Conservation (phyloP, 2,888 invertebrate genomes). For the Amphiduros pacificus region DNA sequence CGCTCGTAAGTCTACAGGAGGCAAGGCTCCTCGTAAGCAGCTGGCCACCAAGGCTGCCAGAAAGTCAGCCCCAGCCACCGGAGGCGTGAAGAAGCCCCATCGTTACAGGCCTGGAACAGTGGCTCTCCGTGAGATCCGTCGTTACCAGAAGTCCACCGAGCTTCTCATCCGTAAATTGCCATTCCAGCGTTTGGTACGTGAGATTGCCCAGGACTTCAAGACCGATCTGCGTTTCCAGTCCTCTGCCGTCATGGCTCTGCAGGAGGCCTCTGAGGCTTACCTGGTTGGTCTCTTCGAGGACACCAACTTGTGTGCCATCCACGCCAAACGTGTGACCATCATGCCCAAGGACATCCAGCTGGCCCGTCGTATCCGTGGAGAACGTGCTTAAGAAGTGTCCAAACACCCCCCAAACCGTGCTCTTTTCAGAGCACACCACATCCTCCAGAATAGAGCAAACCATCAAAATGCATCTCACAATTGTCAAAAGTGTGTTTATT, state of each 20-base stretch:
- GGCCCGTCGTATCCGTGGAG: slow-evolving; percentile 93
- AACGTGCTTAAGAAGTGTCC: slow-evolving; percentile 65
- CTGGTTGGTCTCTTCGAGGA: slow-evolving; percentile 85
- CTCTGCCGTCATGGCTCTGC: slow-evolving; percentile 59
- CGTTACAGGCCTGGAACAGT: slow-evolving; percentile 61
- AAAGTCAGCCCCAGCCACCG: slow-evolving; percentile 60
- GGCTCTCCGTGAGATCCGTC: slow-evolving; percentile 59
- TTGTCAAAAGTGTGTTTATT: no score
- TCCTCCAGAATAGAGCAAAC: no score
- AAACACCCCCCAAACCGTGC: no score
- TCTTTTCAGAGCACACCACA: no score
- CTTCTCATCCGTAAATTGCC: slow-evolving; percentile 58
- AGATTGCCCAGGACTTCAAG: slow-evolving; percentile 61
- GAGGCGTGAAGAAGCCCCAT: slow-evolving; percentile 60
- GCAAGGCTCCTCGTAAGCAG: slow-evolving; percentile 60
- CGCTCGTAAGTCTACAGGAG: slow-evolving; percentile 60
- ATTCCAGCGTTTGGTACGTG: slow-evolving; percentile 59
- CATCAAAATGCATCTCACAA: no score
- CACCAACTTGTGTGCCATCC: slow-evolving; percentile 96
- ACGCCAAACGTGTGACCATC: slow-evolving; percentile 95
- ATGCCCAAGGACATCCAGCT: slow-evolving; percentile 98
- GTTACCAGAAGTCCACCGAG: slow-evolving; percentile 60
- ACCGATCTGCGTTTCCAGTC: slow-evolving; percentile 60
- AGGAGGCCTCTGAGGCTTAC: slow-evolving; percentile 34
- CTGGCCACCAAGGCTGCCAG: slow-evolving; percentile 60